A percentile compares a stretch with the other conserved stretches of the same genome.
Conservation (phyloP, 2,888 invertebrate genomes). For the Rhingia rostrata region DNA sequence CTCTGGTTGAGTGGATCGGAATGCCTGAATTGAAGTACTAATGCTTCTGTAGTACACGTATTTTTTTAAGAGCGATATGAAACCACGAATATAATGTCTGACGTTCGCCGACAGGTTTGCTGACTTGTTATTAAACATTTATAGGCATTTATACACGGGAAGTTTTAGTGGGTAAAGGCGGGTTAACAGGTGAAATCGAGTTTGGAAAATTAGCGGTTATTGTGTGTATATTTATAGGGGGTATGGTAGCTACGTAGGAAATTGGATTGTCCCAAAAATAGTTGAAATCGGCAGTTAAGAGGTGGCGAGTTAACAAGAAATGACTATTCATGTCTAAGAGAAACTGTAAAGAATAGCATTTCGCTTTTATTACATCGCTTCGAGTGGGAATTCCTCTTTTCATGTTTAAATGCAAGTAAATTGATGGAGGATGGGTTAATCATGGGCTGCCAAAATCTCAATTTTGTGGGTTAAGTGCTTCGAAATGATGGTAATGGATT, state of each 20-base stretch:
- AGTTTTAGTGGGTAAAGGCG: constrained; percentile 3
- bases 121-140: constrained; percentile 68
- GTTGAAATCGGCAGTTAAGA: constrained; percentile 46
- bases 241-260: constrained; percentile 24
- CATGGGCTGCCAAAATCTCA: not conserved
- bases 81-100: constrained; percentile 40
- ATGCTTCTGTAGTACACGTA: constrained; percentile 56
- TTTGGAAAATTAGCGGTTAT: constrained; percentile 31
- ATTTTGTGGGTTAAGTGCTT: constrained; percentile 6
- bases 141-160: constrained; percentile 47
- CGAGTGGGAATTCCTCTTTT: not conserved
- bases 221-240: not conserved
- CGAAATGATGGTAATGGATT: constrained; percentile 4
- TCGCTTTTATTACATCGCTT: constrained; percentile 24
- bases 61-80: constrained; percentile 12
- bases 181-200: constrained; percentile 47
- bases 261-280: constrained; percentile 61
- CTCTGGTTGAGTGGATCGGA: constrained; percentile 64
- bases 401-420: not conserved
- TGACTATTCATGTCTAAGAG: constrained; percentile 34
- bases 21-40: constrained; percentile 58
- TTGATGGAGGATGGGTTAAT: constrained; percentile 34
- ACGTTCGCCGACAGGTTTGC: constrained; percentile 30
- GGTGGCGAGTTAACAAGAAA: constrained; percentile 26
- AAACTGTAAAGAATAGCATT: not conserved